Evolutionary conservation across 2,797 vertebrate species (phyloP).

Genomic region (Sylvia borin): DNA sequence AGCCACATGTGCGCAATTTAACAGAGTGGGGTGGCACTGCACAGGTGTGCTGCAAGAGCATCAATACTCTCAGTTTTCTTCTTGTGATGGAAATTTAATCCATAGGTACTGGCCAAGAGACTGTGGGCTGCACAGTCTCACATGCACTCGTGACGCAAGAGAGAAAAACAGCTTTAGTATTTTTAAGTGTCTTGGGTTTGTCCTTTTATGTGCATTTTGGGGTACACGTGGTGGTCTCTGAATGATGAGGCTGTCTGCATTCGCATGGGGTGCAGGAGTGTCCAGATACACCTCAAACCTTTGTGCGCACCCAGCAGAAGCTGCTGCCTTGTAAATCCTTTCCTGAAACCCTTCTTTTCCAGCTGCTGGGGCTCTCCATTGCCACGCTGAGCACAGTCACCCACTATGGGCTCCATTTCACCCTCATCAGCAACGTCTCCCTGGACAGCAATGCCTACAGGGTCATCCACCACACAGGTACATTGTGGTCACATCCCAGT

Average conservation of each 20-base stretch:
- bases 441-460: slow-evolving; percentile 42
- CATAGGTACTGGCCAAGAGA: not conserved
- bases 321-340: not conserved
- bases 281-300: not conserved
- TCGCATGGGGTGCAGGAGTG: not conserved
- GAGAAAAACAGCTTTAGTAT: not conserved
- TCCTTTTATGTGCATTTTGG: not conserved
- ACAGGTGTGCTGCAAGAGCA: not conserved
- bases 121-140: not conserved
- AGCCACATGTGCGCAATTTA: rapidly evolving
- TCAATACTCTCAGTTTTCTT: not conserved
- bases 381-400: slow-evolving; percentile 58
- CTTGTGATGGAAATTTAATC: not conserved
- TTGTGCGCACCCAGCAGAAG: not conserved
- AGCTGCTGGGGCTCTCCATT: slow-evolving; percentile 69
- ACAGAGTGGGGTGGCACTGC: not conserved
- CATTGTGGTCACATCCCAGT: rapidly evolving
- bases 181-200: not conserved
- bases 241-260: not conserved
- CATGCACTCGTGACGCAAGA: not conserved
- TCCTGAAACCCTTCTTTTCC: slow-evolving; percentile 11
- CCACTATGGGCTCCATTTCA: slow-evolving; percentile 49
- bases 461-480: slow-evolving; percentile 53
- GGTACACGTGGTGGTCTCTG: not conserved
- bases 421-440: slow-evolving; percentile 40